Conservation (phyloP, 92 coral and sea anemone species). For the Heteractis magnifica region DNA sequence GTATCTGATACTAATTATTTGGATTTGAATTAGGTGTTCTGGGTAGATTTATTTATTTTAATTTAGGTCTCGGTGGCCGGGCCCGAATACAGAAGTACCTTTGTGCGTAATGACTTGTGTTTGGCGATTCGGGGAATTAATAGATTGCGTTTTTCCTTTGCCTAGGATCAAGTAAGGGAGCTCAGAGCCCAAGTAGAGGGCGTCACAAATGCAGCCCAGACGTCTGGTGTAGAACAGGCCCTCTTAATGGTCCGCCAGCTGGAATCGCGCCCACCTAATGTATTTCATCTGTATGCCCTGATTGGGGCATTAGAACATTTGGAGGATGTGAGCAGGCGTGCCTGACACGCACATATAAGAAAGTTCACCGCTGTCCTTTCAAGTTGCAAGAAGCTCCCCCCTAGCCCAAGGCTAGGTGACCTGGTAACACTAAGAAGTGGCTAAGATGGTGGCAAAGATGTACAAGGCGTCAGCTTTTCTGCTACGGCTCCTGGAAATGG, state of each 20-base stretch:
- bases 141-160: not conserved
- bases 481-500: not conserved
- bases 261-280: slow-evolving; percentile 36
- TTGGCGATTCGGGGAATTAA: too few relatives aligned
- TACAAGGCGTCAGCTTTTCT: not conserved
- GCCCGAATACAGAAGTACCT: too few relatives aligned
- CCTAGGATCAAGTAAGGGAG: slow-evolving; percentile 34
- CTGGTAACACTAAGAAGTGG: slow-evolving; percentile 28
- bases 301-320: not conserved
- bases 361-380: slow-evolving; percentile 21
- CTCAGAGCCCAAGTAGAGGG: slow-evolving; percentile 21
- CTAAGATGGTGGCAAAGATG: slow-evolving; percentile 35
- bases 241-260: slow-evolving; percentile 39
- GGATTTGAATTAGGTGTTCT: too few relatives aligned
- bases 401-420: slow-evolving; percentile 38
- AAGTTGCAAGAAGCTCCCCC: slow-evolving; percentile 34
- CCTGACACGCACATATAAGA: slow-evolving; percentile 22
- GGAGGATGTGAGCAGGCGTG: slow-evolving; percentile 13
- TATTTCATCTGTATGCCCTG: not conserved
- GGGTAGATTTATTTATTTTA: too few relatives aligned
- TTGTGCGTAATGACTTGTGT: not conserved
- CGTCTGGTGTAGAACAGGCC: slow-evolving; percentile 34
- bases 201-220: slow-evolving; percentile 27
- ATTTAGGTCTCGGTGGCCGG: too few relatives aligned
- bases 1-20: too few relatives aligned